Conservation (phyloP, 2,888 invertebrate genomes). For the Cheilosia variabilis region DNA sequence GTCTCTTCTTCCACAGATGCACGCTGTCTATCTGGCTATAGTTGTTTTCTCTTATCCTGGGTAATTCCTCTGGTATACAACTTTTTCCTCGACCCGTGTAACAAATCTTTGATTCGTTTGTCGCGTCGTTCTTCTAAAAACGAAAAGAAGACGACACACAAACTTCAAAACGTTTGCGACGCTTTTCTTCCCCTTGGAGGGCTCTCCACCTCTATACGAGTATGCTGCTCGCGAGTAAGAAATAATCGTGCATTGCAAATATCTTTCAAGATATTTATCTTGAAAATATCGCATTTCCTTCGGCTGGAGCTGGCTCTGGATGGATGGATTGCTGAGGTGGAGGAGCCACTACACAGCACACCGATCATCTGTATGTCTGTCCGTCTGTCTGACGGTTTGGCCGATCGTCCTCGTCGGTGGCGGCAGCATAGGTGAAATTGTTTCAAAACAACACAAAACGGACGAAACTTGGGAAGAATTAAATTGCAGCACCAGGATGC, state of each 20-base stretch:
- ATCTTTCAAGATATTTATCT: slow-evolving; percentile 73
- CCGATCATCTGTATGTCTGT: slow-evolving; percentile 52
- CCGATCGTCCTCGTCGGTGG: slow-evolving; percentile 1
- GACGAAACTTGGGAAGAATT: slow-evolving; percentile 50
- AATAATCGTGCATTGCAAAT: slow-evolving; percentile 75
- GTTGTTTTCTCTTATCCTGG: slow-evolving; percentile 54
- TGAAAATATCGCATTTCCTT: slow-evolving; percentile 72
- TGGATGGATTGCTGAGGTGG: background rate
- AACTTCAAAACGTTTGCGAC: slow-evolving; percentile 37
- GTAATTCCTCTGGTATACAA: slow-evolving; percentile 42
- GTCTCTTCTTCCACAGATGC: slow-evolving; percentile 29
- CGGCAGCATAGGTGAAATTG: slow-evolving; percentile 66
- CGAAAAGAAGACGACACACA: slow-evolving; percentile 45
- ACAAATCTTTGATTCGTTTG: slow-evolving; percentile 56
- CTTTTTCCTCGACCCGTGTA: slow-evolving; percentile 33
- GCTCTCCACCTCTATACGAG: too few species aligned
- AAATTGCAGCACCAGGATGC: slow-evolving; percentile 30
- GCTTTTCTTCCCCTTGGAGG: slow-evolving; percentile 8
- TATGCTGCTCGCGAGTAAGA: slow-evolving; percentile 6
- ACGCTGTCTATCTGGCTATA: background rate
- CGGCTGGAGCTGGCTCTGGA: slow-evolving; percentile 5
- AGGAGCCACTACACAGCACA: slow-evolving; percentile 23
- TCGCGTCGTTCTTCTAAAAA: background rate
- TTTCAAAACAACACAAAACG: slow-evolving; percentile 50
- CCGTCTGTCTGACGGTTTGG: slow-evolving; percentile 20